A percentile compares a stretch with the other conserved stretches of the same genome.
Evolutionary conservation across 2,113 vertebrate species (phyloP).

Genomic region (Phyllostomus hastatus): DNA sequence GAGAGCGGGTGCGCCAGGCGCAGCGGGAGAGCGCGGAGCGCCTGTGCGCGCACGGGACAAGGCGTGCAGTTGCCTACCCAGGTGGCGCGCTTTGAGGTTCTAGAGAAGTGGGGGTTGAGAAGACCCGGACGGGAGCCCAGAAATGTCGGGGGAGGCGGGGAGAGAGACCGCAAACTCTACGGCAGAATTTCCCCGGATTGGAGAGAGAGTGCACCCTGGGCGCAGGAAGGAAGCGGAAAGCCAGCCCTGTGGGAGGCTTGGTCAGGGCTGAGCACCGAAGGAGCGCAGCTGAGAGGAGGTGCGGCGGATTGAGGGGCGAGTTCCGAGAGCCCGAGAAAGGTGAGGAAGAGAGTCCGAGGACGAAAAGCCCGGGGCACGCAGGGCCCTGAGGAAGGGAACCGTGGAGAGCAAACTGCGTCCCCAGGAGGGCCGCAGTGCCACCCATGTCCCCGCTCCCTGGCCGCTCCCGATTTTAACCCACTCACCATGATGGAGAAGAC

Average conservation of each 20-base stretch:
- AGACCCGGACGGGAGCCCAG: background rate
- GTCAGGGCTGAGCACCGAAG: background rate
- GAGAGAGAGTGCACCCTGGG: background rate
- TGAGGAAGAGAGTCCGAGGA: background rate
- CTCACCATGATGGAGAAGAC: constrained; percentile 91
- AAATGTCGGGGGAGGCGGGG: background rate
- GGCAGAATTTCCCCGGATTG: background rate
- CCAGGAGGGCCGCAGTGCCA: fast-evolving
- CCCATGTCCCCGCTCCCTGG: fast-evolving
- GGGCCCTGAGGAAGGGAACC: background rate
- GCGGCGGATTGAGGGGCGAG: background rate
- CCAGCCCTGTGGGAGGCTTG: background rate
- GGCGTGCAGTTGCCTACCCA: background rate
- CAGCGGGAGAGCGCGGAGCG: fast-evolving
- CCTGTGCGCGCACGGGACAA: background rate
- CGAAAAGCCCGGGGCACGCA: fast-evolving
- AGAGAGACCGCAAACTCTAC: background rate
- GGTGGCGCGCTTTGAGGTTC: background rate
- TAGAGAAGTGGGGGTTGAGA: background rate
- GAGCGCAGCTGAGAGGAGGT: background rate
- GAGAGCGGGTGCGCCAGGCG: fast-evolving
- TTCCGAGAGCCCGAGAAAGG: background rate
- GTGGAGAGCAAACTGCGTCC: background rate
- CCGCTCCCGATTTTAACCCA: background rate
- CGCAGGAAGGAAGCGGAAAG: background rate